Evolutionary conservation across 2,888 invertebrate species (phyloP), one percentile per base, ranked within the genome.

Genomic region (Brenthis daphne): DNA sequence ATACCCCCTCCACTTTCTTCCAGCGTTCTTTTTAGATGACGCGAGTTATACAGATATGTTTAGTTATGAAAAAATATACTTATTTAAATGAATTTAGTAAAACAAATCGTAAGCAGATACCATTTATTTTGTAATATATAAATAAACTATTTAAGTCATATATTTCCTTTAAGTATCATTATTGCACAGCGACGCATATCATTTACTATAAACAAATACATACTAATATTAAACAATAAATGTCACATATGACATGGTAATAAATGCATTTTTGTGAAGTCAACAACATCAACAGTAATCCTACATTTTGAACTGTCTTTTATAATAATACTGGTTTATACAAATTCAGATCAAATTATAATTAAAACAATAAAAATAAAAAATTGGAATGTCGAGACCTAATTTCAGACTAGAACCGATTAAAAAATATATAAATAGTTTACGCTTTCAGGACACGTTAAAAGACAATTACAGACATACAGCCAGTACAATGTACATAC

Each of bases 221-320:
- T 71, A 56, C 6, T 6, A 64, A 33, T 43, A 60, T 37, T 11
- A 11, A 2, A 8, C 37, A 11, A 37, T 37, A 43, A 43, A 43
- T 43, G 37, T 11, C 37, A 43, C 37, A 43, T 11, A 43, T 43
- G 64, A 57, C 14, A 58, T 56, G 72, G 67, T 72, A 73, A 72
- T 75, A 76, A 74, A 74, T 71, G 72, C 71, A 73, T 68, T 69
- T 61, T 72, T 66, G 68, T 68, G 43, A 53, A 57, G 63, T 64
- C 58, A 51, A 55, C 63, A 51, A 65, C 64, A 64, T 56, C 20
- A 53, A 56, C 51, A 51, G 56, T 60, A 65, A 61, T 47, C 33
- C 43, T 57, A 64, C 33, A 50, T 65, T 29, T 60, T 67, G 64
- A 72, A 67, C 57, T 53, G 55, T 64, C 12, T 33, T 43, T 8